Conservation (phyloP, 2,888 invertebrate species). For the Ctena decussata region DNA sequence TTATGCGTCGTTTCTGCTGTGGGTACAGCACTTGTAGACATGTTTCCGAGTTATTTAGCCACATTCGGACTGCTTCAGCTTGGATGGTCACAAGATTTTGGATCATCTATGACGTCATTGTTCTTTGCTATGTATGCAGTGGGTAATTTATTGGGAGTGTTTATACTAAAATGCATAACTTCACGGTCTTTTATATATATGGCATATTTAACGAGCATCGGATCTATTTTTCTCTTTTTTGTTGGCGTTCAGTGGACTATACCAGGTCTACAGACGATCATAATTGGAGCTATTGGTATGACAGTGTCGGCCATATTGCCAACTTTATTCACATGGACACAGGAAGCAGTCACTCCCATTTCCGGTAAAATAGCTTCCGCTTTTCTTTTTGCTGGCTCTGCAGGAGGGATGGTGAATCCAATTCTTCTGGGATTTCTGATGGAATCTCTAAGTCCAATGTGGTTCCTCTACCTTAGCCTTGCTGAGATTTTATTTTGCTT, state of each 20-base stretch:
- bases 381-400: constrained; percentile 59
- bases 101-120: constrained; percentile 29
- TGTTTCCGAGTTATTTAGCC: constrained; percentile 46
- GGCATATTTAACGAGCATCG: constrained; percentile 21
- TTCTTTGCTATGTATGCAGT: constrained; percentile 48
- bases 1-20: not conserved
- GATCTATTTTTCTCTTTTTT: constrained; percentile 33
- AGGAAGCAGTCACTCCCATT: constrained; percentile 61
- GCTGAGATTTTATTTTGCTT: constrained; percentile 39
- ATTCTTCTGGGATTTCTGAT: constrained; percentile 64
- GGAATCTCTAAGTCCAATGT: constrained; percentile 65
- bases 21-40: constrained; percentile 41
- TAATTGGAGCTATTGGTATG: constrained; percentile 51
- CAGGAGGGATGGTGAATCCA: constrained; percentile 63
- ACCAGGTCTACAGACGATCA: constrained; percentile 46
- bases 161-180: constrained; percentile 41
- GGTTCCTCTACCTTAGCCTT: constrained; percentile 60
- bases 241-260: constrained; percentile 39
- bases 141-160: constrained; percentile 45
- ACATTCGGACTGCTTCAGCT: constrained; percentile 47
- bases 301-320: constrained; percentile 64
- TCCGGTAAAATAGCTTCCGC: constrained; percentile 60
- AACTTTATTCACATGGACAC: constrained; percentile 64
- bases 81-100: constrained; percentile 30
- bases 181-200: constrained; percentile 42